Percentiles rank a stretch among this genome's conserved stretches.
Evolutionary conservation across 2,888 invertebrate species (phyloP).

Genomic region (Lamellibrachia satsuma): DNA sequence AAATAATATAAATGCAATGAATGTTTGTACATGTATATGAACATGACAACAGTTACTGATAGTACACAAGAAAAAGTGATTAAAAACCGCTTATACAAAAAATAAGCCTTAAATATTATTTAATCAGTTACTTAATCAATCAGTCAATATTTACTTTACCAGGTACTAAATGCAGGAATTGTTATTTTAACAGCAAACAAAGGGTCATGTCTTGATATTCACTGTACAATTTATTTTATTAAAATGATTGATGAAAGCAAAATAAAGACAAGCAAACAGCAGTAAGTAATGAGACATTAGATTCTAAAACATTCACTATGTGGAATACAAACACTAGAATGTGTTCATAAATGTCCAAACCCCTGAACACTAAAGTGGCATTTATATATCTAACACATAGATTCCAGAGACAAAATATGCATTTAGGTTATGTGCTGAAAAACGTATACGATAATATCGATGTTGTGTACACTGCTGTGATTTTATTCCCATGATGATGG

Average conservation of each 20-base stretch:
- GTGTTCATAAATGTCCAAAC: not conserved
- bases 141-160: not conserved
- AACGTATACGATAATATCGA: not conserved
- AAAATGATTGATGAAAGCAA: not conserved
- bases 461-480: not conserved
- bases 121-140: not conserved
- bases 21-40: no score
- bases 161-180: not conserved
- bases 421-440: not conserved
- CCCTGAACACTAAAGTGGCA: no score
- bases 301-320: not conserved
- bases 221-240: not conserved
- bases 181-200: not conserved
- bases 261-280: not conserved
- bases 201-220: not conserved
- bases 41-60: no score
- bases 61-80: no score
- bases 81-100: not conserved
- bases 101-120: not conserved
- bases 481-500: not conserved
- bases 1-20: not conserved
- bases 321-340: not conserved
- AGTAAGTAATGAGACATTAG: not conserved
- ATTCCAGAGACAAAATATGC: not conserved
- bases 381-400: no score